Base-by-base conservation (phyloP, 2,888 invertebrate genomes). In the Drosophila parthenogenetica region DNA sequence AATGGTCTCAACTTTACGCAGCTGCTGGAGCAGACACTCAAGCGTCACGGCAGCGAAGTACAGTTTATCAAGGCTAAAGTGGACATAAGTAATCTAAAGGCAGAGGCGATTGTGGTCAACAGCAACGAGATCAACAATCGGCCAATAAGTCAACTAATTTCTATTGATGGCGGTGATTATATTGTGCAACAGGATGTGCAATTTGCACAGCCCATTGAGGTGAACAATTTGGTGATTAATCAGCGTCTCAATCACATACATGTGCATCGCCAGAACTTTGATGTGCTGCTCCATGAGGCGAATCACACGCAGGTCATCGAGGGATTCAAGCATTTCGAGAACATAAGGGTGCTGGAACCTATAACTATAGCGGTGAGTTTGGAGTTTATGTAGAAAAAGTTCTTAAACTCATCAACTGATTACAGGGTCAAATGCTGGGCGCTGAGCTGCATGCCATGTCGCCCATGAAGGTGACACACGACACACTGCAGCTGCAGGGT, bases 241-340 rank as follows among this genome's bases (percentile, higher is more conserved):
- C 81, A 92, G 14, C 90, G 92, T 39, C 83, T 94, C 19, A 93
- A 94, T 86, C 91, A 93, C 48, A 93, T 94, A 60, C 87, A 91
- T 32, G 93, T 94, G 0, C 81, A 78, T 16, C 81, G 93, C 13
- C 91, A 91, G 13, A 90, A 91, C 67, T 86, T 94, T 19, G 92
- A 93, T 80, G 90, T 93, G 13, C 81, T 94, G 43, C 80, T 93
- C 14, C 92, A 90, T 53, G 79, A 93, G 54, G 81, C 91, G 0
- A 78, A 89, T 17, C 81, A 91, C 37, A 88, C 90, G 0, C 94
- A 94, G 79, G 78, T 91, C 35, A 91, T 94, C 3, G 89, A 88
- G 1, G 93, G 93, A 1, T 39, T 76, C 1, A 94, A 93, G 80
- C 80, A 77, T 7, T 93, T 94, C 61, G 91, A 93, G 49, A 90